A percentile compares a stretch with the other conserved stretches of the same genome.
phyloP scores from a whole-genome alignment of 2,888 invertebrate species.

The Amphipoea lucens region DNA sequence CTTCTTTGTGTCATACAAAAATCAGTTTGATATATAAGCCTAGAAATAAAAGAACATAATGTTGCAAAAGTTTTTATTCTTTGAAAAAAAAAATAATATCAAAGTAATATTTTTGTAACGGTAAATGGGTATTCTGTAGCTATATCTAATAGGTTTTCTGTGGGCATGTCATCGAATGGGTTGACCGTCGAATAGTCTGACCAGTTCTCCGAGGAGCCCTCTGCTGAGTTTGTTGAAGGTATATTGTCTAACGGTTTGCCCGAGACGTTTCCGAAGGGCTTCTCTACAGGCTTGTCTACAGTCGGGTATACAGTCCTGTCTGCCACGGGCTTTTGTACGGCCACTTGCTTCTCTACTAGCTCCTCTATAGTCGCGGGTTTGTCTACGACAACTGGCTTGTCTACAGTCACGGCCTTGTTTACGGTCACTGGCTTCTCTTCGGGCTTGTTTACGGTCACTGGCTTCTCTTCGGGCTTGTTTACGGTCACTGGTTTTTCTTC shows the following conservation, averaged over 20 bases:
- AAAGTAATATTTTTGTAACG: background rate
- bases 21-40: background rate
- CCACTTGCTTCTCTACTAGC: background rate
- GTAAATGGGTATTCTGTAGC: constrained; percentile 13
- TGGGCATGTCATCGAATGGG: constrained; percentile 4
- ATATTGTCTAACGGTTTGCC: background rate
- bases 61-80: background rate
- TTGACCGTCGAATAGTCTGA: constrained; percentile 13
- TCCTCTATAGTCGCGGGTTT: too few relatives aligned
- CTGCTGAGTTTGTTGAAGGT: background rate
- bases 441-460: too few relatives aligned
- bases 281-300: background rate
- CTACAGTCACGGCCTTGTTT: too few relatives aligned
- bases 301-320: background rate
- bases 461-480: background rate
- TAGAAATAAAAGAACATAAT: background rate
- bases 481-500: background rate
- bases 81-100: background rate
- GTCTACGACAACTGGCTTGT: too few relatives aligned
- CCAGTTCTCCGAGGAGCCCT: background rate
- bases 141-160: background rate
- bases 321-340: background rate
- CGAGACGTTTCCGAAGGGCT: background rate
- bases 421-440: background rate
- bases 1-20: background rate